Evolutionary conservation across 30 jellyfish, hydroid and myxozoan genomes (phyloP).

Genomic region (Cassiopea xamachana): DNA sequence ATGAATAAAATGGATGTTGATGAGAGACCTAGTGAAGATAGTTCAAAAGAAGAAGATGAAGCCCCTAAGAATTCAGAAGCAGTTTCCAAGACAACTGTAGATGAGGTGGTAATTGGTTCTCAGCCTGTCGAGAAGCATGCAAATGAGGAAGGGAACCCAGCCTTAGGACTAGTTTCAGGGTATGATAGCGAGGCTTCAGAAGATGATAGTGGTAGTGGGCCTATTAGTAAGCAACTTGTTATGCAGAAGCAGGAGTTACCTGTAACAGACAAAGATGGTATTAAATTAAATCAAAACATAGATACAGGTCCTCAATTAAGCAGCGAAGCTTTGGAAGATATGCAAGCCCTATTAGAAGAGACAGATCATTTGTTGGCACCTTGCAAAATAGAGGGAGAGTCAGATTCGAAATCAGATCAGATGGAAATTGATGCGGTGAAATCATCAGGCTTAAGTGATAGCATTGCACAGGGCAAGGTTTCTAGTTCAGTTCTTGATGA

Average conservation of each 20-base stretch:
- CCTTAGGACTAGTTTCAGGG: conserved; percentile 47
- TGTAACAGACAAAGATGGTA: background rate
- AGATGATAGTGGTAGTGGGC: background rate
- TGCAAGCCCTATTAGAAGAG: conserved; percentile 34
- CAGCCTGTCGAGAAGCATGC: background rate
- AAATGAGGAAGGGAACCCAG: background rate
- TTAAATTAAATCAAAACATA: background rate
- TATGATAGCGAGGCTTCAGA: conserved; percentile 71
- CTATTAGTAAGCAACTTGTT: background rate
- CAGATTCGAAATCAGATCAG: background rate
- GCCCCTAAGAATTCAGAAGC: background rate
- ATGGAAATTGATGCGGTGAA: conserved; percentile 1
- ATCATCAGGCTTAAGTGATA: background rate
- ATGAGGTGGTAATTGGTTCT: background rate
- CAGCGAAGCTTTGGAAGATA: conserved; percentile 33
- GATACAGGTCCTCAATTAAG: background rate
- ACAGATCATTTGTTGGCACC: background rate
- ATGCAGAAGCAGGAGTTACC: background rate
- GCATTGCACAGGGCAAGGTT: background rate
- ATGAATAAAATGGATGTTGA: conserved; percentile 39
- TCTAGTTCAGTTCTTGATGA: background rate
- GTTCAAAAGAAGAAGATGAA: background rate
- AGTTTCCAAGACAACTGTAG: background rate
- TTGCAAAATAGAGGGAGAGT: background rate
- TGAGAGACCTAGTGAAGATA: background rate